Percentiles rank a stretch among this genome's conserved stretches.
Evolutionary conservation across 2,888 invertebrate genomes (phyloP).

Genomic region (Tetrapedia diversipes): DNA sequence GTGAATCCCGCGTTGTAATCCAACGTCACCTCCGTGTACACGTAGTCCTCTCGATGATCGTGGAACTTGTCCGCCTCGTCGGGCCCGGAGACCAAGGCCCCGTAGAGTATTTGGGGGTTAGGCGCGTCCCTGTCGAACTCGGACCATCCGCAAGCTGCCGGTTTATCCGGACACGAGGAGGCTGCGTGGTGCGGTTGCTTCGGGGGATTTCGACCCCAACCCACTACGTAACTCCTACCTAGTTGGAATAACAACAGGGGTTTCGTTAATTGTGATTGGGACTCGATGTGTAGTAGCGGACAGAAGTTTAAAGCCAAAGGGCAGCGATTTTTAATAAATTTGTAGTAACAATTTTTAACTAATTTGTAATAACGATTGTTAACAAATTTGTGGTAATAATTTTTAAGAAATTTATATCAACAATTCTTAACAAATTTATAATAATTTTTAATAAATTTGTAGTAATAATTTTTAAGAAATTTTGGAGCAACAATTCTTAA

Average conservation of each 20-base stretch:
- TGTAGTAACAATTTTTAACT: too few species aligned
- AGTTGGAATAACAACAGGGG: conserved; percentile 14
- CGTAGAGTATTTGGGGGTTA: conserved; percentile 84
- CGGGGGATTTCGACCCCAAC: conserved; percentile 84
- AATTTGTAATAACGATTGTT: too few species aligned
- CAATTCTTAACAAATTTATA: too few species aligned
- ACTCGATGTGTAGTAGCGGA: too few species aligned
- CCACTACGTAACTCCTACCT: conserved; percentile 85
- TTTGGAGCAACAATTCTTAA: too few species aligned
- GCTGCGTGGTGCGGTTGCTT: conserved; percentile 84
- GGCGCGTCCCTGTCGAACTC: conserved; percentile 81
- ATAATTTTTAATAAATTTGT: too few species aligned
- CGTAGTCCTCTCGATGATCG: conserved; percentile 84
- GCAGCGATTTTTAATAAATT: too few species aligned
- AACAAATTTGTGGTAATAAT: too few species aligned
- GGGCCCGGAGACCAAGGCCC: conserved; percentile 85
- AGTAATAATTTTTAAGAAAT: too few species aligned
- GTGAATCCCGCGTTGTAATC: conserved; percentile 86
- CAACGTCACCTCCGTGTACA: conserved; percentile 85
- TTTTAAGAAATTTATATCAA: too few species aligned
- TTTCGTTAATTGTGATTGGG: not conserved
- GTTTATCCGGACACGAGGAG: conserved; percentile 84
- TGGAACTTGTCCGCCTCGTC: conserved; percentile 84
- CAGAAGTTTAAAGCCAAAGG: too few species aligned
- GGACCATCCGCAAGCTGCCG: conserved; percentile 84